phyloP scores from a whole-genome alignment of 1,140 invertebrate species.

The Reticulitermes speratus region DNA sequence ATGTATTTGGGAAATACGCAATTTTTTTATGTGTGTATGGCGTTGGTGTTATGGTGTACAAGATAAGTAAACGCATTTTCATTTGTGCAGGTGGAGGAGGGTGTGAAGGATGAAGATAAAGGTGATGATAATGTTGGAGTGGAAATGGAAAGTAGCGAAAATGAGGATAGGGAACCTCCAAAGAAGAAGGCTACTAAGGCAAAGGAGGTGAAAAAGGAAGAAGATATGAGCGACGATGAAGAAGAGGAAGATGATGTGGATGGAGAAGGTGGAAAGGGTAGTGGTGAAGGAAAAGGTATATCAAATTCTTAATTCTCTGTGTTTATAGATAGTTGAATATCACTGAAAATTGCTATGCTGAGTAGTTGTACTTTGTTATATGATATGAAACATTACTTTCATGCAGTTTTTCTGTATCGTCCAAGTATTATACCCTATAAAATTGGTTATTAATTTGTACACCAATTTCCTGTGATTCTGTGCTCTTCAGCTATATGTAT shows the following conservation, averaged over 20 bases:
- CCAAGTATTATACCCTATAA: too few relatives aligned
- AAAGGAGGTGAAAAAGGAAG: constrained; percentile 38
- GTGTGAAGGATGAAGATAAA: constrained; percentile 14
- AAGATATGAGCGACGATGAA: constrained; percentile 50
- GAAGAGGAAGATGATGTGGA: constrained; percentile 45
- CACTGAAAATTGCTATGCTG: too few relatives aligned
- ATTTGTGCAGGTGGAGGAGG: constrained; percentile 22
- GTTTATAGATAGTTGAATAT: background rate
- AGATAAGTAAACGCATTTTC: too few relatives aligned
- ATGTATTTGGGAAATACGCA: background rate
- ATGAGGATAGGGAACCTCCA: constrained; percentile 42
- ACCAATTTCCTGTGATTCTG: too few relatives aligned
- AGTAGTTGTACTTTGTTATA: too few relatives aligned
- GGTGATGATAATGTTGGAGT: background rate
- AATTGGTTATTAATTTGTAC: too few relatives aligned
- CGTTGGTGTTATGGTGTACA: background rate
- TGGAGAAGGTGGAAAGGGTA: constrained; percentile 25
- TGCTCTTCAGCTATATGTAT: too few relatives aligned
- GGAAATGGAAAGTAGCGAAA: constrained; percentile 30
- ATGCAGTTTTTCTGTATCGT: too few relatives aligned
- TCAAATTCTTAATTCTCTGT: background rate
- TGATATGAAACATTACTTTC: too few relatives aligned
- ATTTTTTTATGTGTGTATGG: background rate
- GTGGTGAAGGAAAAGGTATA: constrained; percentile 31
- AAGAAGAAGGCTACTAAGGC: constrained; percentile 41